A percentile compares a stretch with the other conserved stretches of the same genome.
Conservation (phyloP, 2,888 invertebrate genomes). For the Lepidocyrtinus sp. region DNA sequence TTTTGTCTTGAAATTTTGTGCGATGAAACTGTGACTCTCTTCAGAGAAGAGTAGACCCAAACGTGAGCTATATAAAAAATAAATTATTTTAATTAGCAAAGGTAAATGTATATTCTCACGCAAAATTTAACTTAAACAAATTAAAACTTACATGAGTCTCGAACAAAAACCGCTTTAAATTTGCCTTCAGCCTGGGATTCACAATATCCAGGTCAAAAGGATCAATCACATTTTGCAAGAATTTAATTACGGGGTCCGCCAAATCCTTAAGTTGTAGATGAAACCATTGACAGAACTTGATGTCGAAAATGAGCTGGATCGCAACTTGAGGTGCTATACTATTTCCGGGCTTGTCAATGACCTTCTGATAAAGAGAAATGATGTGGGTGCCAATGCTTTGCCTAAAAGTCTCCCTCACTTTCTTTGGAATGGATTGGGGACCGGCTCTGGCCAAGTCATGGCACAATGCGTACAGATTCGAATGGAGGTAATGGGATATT, state of each 20-base stretch:
- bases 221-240: conserved; percentile 62
- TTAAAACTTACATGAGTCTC: conserved; percentile 67
- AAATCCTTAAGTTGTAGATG: conserved; percentile 60
- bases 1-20: conserved; percentile 69
- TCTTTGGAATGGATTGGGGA: conserved; percentile 68
- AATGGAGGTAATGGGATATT: conserved; percentile 63
- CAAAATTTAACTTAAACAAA: background rate
- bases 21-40: conserved; percentile 69
- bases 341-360: conserved; percentile 24
- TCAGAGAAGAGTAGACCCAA: conserved; percentile 68
- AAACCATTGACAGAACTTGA: conserved; percentile 68
- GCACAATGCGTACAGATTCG: conserved; percentile 59
- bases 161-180: conserved; percentile 67
- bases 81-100: background rate
- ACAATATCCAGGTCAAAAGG: conserved; percentile 69
- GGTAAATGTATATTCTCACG: background rate
- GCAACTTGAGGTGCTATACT: conserved; percentile 57
- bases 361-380: conserved; percentile 49
- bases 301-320: conserved; percentile 66
- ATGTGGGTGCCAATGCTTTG: conserved; percentile 54
- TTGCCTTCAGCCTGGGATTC: conserved; percentile 61
- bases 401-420: conserved; percentile 62
- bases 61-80: conserved; percentile 12
- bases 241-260: conserved; percentile 54
- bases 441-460: conserved; percentile 61